phyloP scores from a whole-genome alignment of 1,140 invertebrate species.

The Lepidurus packardi region DNA sequence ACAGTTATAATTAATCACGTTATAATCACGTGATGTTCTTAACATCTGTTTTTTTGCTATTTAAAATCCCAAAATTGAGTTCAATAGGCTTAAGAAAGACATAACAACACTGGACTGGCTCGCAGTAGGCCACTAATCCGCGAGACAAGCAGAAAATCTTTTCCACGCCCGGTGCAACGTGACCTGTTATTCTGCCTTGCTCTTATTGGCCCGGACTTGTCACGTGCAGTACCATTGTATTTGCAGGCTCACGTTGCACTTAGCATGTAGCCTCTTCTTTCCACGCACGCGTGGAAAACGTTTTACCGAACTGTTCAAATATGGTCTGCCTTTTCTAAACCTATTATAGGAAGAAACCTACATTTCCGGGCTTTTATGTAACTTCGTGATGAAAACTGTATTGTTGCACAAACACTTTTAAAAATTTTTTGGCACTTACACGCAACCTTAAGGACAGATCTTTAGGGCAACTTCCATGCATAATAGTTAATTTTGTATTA shows the following conservation, averaged over 20 bases:
- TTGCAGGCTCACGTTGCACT: background rate
- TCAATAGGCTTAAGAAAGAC: background rate
- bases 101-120: background rate
- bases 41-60: background rate
- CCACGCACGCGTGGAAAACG: too few relatives aligned
- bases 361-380: background rate
- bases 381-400: background rate
- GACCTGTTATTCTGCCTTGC: background rate
- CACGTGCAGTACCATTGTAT: background rate
- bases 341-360: background rate
- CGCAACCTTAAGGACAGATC: background rate
- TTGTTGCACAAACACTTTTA: background rate
- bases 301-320: background rate
- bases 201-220: background rate
- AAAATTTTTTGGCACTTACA: slow-evolving; percentile 7
- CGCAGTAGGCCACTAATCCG: background rate
- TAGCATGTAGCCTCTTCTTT: background rate
- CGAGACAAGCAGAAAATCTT: background rate
- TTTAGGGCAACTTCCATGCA: background rate
- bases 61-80: background rate
- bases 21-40: background rate
- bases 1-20: too few relatives aligned
- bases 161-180: slow-evolving; percentile 12
- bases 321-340: background rate
- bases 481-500: background rate